Evolutionary conservation across 30 jellyfish, hydroid and myxozoan species (phyloP), one percentile per base, ranked within the genome.

Genomic region (Aurelia aurita): DNA sequence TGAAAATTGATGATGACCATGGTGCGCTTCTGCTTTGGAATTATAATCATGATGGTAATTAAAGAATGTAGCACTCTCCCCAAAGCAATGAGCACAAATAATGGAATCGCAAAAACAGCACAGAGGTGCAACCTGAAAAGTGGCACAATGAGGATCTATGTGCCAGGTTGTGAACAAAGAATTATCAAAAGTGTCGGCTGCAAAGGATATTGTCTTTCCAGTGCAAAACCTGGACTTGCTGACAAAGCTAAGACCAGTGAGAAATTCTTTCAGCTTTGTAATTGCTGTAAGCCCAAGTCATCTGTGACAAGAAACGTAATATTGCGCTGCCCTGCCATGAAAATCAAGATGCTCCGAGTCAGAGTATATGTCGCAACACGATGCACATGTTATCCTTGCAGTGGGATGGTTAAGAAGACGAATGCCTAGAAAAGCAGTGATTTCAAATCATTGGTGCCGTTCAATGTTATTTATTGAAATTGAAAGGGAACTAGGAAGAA

Each of bases 311-410:
- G 80, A 58, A 68, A 35, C 65, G 68, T 82, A 19, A 28, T 22
- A 15, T 27, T 82, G 81, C 32, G 25, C 80, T 82, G 92, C 64
- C 92, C 92, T 5, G 71, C 71, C 26, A 29, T 31, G 63, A 28
- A 43, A 10, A 54, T 31, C n/a, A 82, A 69, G 73, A 53, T 14
- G 25, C 75, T 79, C 21, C 58, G 86, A 35, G 72, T 82, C 25
- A 32, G 71, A 34, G 66, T 82, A 5, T 71, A 53, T 58, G 86
- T 26, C 5, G 92, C 92, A 19, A 82, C 92, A 0, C 63, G 63
- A 58, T 82, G 92, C 73, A 26, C 82, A 28, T 82, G 92, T 72
- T 18, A 32, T 61, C 92, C 86, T 7, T 82, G 92, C 73, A 32
- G 70, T 45, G 3, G 23, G 65, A 18, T 21, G 6, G 65, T 5